Conservation (phyloP, 30 jellyfish, hydroid and myxozoan species). For the Phacellophora camtschatica region DNA sequence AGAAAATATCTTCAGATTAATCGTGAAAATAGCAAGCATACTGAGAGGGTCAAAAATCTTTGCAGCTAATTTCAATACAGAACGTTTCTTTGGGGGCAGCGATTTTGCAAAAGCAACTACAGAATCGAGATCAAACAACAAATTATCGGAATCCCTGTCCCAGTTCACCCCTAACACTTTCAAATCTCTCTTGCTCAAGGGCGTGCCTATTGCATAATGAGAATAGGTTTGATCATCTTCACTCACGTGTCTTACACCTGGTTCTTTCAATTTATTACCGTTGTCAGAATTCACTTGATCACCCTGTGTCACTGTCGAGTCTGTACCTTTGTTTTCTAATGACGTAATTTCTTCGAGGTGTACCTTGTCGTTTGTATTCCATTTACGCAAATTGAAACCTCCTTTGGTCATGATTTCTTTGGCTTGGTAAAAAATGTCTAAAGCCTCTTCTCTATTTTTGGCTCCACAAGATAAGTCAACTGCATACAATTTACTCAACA, state of each 20-base stretch:
- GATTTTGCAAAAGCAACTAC: background rate
- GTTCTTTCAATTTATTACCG: conserved; percentile 13
- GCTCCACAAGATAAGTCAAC: too few species aligned
- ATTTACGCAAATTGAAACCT: too few species aligned
- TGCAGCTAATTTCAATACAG: background rate
- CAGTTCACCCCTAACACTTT: conserved; percentile 1
- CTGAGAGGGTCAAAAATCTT: conserved; percentile 2
- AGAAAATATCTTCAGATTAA: background rate
- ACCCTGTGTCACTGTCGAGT: too few species aligned
- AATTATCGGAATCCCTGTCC: background rate
- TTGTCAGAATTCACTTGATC: too few species aligned
- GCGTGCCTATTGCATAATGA: background rate
- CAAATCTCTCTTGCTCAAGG: background rate
- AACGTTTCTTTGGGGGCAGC: background rate
- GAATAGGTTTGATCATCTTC: conserved; percentile 4
- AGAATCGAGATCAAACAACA: background rate
- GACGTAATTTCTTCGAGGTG: too few species aligned
- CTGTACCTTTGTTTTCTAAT: too few species aligned
- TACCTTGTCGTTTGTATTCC: too few species aligned
- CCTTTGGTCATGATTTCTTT: too few species aligned
- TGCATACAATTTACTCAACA: too few species aligned
- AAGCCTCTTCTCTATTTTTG: too few species aligned
- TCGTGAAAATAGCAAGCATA: background rate
- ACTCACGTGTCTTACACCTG: conserved; percentile 39
- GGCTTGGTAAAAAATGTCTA: too few species aligned